Percentiles rank a stretch among this genome's conserved stretches.
phyloP scores from a whole-genome alignment of 2,888 invertebrate genomes.

The Cristatella mucedo region DNA sequence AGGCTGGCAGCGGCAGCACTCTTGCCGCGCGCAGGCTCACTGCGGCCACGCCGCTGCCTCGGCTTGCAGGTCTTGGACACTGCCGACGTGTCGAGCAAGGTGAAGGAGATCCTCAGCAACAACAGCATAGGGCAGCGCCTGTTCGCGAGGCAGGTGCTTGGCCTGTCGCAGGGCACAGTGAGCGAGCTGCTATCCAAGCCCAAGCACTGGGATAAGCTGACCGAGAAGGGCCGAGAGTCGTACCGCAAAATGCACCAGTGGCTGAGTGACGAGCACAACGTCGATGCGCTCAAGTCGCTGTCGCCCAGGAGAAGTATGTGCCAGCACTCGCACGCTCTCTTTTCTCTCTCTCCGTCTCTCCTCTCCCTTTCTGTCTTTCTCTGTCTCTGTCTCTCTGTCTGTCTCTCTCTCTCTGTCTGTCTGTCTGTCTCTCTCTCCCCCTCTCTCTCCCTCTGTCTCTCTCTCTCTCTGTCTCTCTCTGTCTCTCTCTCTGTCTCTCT shows the following conservation, averaged over 20 bases:
- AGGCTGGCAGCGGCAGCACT: too few species aligned
- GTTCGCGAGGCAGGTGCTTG: conserved; percentile 95
- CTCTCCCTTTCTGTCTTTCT: too few species aligned
- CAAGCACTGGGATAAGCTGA: conserved; percentile 97
- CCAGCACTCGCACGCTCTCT: too few species aligned
- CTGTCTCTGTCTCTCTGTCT: too few species aligned
- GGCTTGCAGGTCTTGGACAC: conserved; percentile 59
- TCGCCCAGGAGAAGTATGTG: conserved; percentile 46
- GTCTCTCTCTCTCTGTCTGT: too few species aligned
- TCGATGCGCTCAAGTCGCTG: conserved; percentile 87
- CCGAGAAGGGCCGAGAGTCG: conserved; percentile 96
- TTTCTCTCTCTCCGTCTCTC: too few species aligned
- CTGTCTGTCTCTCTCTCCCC: too few species aligned
- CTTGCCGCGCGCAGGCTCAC: too few species aligned
- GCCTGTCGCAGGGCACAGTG: conserved; percentile 85
- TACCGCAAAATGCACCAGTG: conserved; percentile 99
- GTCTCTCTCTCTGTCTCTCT: too few species aligned
- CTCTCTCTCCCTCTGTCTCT: too few species aligned
- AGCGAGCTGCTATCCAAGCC: conserved; percentile 95
- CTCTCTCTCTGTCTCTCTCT: too few species aligned
- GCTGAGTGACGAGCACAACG: conserved; percentile 93
- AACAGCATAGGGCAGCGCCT: conserved; percentile 96
- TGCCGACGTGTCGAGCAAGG: conserved; percentile 72
- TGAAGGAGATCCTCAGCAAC: conserved; percentile 78
- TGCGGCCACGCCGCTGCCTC: too few species aligned